phyloP scores from a whole-genome alignment of 2,888 invertebrate genomes.

The Caenorhabditis sulstoni region DNA sequence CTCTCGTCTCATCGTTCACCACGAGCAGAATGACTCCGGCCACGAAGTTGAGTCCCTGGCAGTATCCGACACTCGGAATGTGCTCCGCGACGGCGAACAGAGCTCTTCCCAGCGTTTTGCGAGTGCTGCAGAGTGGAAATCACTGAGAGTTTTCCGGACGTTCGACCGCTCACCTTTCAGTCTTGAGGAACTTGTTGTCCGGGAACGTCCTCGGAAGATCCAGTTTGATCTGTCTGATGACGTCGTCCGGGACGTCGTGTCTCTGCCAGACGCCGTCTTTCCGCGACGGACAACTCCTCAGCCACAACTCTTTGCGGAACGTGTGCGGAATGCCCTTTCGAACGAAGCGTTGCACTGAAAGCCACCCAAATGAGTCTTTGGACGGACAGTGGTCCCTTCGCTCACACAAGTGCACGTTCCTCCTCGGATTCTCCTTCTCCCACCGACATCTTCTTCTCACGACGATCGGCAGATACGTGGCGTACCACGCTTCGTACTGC shows the following conservation, averaged over 20 bases:
- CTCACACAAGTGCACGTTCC: slow-evolving; percentile 58
- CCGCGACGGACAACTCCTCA: slow-evolving; percentile 64
- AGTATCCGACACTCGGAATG: slow-evolving; percentile 68
- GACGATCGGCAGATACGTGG: slow-evolving; percentile 60
- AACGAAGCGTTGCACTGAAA: slow-evolving; percentile 71
- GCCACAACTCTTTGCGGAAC: slow-evolving; percentile 67
- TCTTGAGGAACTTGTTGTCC: slow-evolving; percentile 62
- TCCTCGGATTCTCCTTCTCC: slow-evolving; percentile 67
- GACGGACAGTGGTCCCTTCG: too few relatives aligned
- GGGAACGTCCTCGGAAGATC: slow-evolving; percentile 72
- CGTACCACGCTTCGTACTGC: slow-evolving; percentile 64
- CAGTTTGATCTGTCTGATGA: slow-evolving; percentile 62
- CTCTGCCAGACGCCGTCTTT: slow-evolving; percentile 27
- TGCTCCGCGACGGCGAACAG: slow-evolving; percentile 65
- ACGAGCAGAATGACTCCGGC: slow-evolving; percentile 67
- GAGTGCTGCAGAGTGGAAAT: slow-evolving; percentile 43
- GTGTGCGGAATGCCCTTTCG: slow-evolving; percentile 68
- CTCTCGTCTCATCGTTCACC: slow-evolving; percentile 60
- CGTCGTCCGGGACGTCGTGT: slow-evolving; percentile 59
- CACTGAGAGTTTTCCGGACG: background rate
- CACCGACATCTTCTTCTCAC: slow-evolving; percentile 65
- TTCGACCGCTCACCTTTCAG: slow-evolving; percentile 24
- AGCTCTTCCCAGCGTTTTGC: slow-evolving; percentile 58
- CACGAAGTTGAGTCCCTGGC: slow-evolving; percentile 70
- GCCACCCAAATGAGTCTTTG: too few relatives aligned